Percentiles rank a stretch among this genome's conserved stretches.
These are phyloP conservation scores for Drosophila birchii DNA, from an alignment of 2,888 invertebrate genomes.

Conservation along the genomic window DNA sequence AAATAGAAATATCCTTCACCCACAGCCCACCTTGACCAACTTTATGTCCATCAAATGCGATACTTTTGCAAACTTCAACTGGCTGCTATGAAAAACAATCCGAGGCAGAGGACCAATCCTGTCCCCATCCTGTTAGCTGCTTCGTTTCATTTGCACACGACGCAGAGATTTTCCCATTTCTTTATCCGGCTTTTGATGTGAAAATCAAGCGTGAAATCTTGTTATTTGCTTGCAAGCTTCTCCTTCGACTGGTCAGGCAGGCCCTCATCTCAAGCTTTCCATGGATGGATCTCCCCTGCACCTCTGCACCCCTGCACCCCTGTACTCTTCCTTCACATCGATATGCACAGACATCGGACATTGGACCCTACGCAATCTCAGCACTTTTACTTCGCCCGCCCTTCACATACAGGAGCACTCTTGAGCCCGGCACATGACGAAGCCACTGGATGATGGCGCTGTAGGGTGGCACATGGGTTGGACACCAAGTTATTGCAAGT, in stretches of 20 bases:
- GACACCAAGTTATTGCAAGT: conserved; percentile 25
- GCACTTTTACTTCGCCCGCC: conserved; percentile 31
- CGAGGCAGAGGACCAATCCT: conserved; percentile 9
- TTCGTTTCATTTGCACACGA: conserved; percentile 48
- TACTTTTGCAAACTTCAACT: conserved; percentile 36
- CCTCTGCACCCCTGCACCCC: not conserved
- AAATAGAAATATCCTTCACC: conserved; percentile 5
- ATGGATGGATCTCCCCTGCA: not conserved
- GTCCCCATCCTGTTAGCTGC: conserved; percentile 18
- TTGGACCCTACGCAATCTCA: conserved; percentile 44
- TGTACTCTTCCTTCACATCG: conserved; percentile 1
- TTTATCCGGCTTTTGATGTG: conserved; percentile 50
- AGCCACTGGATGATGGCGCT: conserved; percentile 3
- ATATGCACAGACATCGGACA: conserved; percentile 32
- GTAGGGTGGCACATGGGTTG: conserved; percentile 2
- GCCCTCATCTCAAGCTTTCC: conserved; percentile 11
- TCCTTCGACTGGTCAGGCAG: conserved; percentile 20
- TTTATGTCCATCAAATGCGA: conserved; percentile 28
- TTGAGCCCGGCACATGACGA: conserved; percentile 24
- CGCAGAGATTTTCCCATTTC: conserved; percentile 45
- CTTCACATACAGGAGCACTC: conserved; percentile 31
- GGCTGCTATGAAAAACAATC: conserved; percentile 41
- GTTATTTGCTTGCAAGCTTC: conserved; percentile 55
- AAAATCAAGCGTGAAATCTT: conserved; percentile 68
- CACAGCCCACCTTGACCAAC: not conserved